Evolutionary conservation across 2,888 invertebrate species (phyloP), one percentile per base, ranked within the genome.

Genomic region (Julus scandinavius): DNA sequence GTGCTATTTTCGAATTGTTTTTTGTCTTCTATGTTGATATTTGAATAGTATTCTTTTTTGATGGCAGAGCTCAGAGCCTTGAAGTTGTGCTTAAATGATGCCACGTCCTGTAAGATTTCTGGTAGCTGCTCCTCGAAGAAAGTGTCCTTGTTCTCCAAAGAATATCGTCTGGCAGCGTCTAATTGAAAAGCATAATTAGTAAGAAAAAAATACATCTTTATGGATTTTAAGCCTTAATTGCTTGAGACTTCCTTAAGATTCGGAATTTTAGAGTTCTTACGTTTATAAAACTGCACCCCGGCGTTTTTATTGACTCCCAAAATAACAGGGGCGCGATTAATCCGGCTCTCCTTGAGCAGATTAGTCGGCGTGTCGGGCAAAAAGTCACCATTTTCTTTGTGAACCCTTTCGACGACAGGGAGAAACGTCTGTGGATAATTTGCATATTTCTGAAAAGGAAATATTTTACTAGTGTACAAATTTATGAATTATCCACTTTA

Each of bases 301-400:
- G 86, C 88, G 40, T 45, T 45, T 88, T 63, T 85, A 45, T 29
- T 86, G 38, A 88, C n/a, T 58, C 88, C 88, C 15, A 88, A 63
- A n/a, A 88, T 88, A 20, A 88, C 88, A 13, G 88, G 88, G 20
- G 58, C 88, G 38, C 72, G 17, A 63, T 88, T 88, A 1, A 86
- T 38, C 58, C 63, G 20, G 20, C 29, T 3, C 29, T 88, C 88
- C 49, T 88, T 88, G n/a, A 88, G 6, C 15, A 88, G 38, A 86
- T 88, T 88, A 9, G 54, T 40, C 7, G 88, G 88, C 9, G 86
- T 86, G n/a, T 88, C 88, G 13, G 86, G 86, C 41, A 88, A 41
- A 38, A 88, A 88, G 83, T 88, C 88, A 38, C 88, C 88, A 86
- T 88, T 13, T 29, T 86, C 38, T 80, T 80, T 80, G 45, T 80